phyloP scores from a whole-genome alignment of 2,888 invertebrate genomes.

The Callyntrura guangdongensis region DNA sequence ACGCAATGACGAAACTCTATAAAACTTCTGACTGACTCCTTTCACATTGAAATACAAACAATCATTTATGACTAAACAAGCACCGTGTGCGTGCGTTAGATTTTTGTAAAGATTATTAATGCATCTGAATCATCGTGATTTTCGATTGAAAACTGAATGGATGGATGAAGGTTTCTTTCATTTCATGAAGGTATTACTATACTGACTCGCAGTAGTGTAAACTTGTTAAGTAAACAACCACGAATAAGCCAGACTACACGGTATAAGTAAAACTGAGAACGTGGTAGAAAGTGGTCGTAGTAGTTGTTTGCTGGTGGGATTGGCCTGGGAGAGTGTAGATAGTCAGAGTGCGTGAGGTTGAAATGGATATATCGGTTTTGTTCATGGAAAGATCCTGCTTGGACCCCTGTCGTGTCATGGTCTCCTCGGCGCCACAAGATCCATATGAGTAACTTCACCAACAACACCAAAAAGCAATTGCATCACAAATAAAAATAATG shows the following conservation, averaged over 20 bases:
- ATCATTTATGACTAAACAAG: slow-evolving; percentile 27
- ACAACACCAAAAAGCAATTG: slow-evolving; percentile 52
- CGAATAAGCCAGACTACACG: not conserved
- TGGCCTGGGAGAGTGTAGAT: slow-evolving; percentile 72
- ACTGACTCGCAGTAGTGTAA: not conserved
- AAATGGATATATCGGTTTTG: slow-evolving; percentile 78
- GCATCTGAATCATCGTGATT: slow-evolving; percentile 51
- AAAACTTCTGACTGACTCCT: not conserved
- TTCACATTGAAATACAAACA: slow-evolving; percentile 18
- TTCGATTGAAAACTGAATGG: slow-evolving; percentile 44
- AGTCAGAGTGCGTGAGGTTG: slow-evolving; percentile 77
- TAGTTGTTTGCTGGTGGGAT: slow-evolving; percentile 34
- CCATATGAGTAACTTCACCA: slow-evolving; percentile 75
- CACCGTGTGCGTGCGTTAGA: slow-evolving; percentile 57
- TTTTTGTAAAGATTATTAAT: slow-evolving; percentile 60
- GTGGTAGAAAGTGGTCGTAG: slow-evolving; percentile 16
- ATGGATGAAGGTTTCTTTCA: slow-evolving; percentile 44
- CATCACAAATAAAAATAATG: slow-evolving; percentile 49
- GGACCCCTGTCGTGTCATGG: slow-evolving; percentile 84
- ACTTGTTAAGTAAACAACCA: not conserved
- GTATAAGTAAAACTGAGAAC: too few relatives aligned
- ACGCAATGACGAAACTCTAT: not conserved
- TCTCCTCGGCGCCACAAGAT: slow-evolving; percentile 84
- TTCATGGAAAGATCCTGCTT: slow-evolving; percentile 78
- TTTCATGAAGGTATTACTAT: not conserved